Conservation (phyloP, 2,888 invertebrate genomes). For the Chaitophorus viminalis region DNA sequence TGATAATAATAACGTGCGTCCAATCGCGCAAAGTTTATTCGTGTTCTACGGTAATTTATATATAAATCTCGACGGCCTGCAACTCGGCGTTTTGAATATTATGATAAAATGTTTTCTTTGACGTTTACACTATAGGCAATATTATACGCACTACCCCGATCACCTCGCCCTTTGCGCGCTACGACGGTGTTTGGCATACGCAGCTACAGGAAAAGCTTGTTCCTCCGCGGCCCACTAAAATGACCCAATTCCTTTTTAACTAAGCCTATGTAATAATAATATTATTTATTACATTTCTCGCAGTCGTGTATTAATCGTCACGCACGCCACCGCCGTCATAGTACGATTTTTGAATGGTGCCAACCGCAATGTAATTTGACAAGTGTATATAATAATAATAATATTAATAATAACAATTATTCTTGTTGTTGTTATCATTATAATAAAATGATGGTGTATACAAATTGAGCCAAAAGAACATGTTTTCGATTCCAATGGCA, state of each 20-base stretch:
- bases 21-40: not conserved
- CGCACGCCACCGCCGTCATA: not conserved
- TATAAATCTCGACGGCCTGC: too few relatives aligned
- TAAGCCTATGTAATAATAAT: not conserved
- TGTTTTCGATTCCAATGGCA: conserved; percentile 3
- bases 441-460: not conserved
- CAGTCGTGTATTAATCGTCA: too few relatives aligned
- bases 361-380: conserved; percentile 17
- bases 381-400: not conserved
- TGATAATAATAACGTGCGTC: too few relatives aligned
- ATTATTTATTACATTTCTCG: not conserved
- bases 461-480: conserved; percentile 31
- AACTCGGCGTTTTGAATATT: too few relatives aligned
- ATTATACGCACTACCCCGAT: not conserved
- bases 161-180: not conserved
- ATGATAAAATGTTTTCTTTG: too few relatives aligned
- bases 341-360: conserved; percentile 12
- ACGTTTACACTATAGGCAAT: too few relatives aligned
- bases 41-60: not conserved
- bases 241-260: conserved; percentile 40
- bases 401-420: too few relatives aligned
- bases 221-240: not conserved
- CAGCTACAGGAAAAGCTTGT: too few relatives aligned
- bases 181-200: not conserved
- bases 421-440: not conserved